Evolutionary conservation across 2,888 invertebrate genomes (phyloP).

Genomic region (Tyria jacobaeae): DNA sequence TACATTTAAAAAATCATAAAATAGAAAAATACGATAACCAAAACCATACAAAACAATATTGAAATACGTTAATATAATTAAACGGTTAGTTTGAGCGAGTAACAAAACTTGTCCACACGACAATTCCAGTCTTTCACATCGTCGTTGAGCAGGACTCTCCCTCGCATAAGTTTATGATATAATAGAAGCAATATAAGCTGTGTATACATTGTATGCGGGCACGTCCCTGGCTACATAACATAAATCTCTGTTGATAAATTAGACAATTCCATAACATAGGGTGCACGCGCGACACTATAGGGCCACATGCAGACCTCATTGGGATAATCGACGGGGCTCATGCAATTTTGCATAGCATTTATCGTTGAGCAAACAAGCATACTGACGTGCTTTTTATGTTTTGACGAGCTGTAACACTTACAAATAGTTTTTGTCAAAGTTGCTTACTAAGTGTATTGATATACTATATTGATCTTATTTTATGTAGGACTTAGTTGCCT

Average conservation of each 20-base stretch:
- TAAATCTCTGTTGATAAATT: slow-evolving; percentile 78
- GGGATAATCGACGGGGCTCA: slow-evolving; percentile 63
- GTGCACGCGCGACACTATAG: slow-evolving; percentile 58
- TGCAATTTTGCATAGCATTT: slow-evolving; percentile 63
- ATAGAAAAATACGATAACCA: too few species aligned
- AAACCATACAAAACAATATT: slow-evolving; percentile 36
- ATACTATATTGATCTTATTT: too few species aligned
- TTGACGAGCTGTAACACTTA: slow-evolving; percentile 54
- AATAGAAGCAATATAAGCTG: slow-evolving; percentile 48
- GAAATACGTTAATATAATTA: slow-evolving; percentile 62
- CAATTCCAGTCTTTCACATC: slow-evolving; percentile 60
- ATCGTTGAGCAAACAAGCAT: slow-evolving; percentile 29
- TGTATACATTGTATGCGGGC: slow-evolving; percentile 66
- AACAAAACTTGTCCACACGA: slow-evolving; percentile 59
- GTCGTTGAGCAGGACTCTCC: slow-evolving; percentile 46
- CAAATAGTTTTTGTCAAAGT: too few species aligned
- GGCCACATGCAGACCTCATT: slow-evolving; percentile 59
- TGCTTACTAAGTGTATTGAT: too few species aligned
- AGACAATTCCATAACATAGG: slow-evolving; percentile 76
- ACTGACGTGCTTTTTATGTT: slow-evolving; percentile 43
- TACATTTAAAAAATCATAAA: too few species aligned
- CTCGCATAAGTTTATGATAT: slow-evolving; percentile 50
- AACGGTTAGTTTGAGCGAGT: slow-evolving; percentile 31
- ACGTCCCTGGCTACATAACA: slow-evolving; percentile 71
- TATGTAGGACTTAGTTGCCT: too few species aligned